A percentile compares a stretch with the other conserved stretches of the same genome.
These are phyloP conservation scores for Drosophila mojavensis DNA, from an alignment of 1,140 invertebrate genomes.

Conservation along the genomic window DNA sequence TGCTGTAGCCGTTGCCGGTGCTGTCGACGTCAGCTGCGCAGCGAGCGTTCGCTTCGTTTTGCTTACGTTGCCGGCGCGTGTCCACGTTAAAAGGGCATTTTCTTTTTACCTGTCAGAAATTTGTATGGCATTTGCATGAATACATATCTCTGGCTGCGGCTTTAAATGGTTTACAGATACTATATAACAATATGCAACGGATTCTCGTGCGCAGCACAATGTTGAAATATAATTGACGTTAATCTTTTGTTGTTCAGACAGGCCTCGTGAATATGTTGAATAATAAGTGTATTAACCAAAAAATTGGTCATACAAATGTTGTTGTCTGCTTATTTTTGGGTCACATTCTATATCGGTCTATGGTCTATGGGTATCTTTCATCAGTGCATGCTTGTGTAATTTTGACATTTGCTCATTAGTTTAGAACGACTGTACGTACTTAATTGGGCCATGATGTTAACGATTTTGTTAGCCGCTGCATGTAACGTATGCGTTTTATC, in stretches of 20 bases:
- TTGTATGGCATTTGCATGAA: constrained; percentile 4
- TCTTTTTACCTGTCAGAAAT: constrained; percentile 19
- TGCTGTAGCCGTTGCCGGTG: constrained; percentile 6
- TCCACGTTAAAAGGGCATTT: constrained; percentile 13
- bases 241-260: constrained; percentile 23
- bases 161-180: constrained; percentile 42
- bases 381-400: constrained; percentile 4
- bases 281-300: constrained; percentile 39
- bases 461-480: constrained; percentile 35
- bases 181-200: constrained; percentile 14
- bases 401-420: constrained; percentile 23
- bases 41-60: not conserved
- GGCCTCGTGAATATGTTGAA: constrained; percentile 16
- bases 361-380: not conserved
- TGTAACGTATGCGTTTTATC: constrained; percentile 35
- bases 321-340: not conserved
- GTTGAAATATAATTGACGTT: constrained; percentile 56
- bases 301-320: constrained; percentile 18
- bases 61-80: constrained; percentile 58
- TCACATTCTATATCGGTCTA: not conserved
- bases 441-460: constrained; percentile 27
- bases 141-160: constrained; percentile 20
- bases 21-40: constrained; percentile 15
- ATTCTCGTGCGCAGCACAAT: constrained; percentile 21
- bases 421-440: constrained; percentile 20